Evolutionary conservation across 2,888 invertebrate species (phyloP).

Genomic region (Uropetala carovei): DNA sequence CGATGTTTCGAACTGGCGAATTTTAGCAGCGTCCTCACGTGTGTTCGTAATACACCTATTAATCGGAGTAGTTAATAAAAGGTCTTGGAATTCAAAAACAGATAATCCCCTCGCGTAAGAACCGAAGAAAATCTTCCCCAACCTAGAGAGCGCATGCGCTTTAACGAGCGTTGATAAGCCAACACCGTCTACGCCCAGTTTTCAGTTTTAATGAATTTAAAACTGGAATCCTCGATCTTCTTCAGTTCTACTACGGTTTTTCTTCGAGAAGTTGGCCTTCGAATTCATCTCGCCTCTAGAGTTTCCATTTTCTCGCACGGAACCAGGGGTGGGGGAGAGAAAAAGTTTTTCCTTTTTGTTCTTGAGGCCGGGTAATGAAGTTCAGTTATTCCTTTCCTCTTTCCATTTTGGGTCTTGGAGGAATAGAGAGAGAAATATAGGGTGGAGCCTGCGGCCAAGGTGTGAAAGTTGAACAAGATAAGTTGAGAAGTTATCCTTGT

Average conservation of each 20-base stretch:
- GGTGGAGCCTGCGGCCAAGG: neutral
- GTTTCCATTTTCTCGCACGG: neutral
- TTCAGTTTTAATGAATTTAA: neutral
- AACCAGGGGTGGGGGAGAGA: neutral
- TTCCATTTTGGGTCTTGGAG: neutral
- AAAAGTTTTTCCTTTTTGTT: conserved; percentile 19
- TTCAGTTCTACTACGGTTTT: neutral
- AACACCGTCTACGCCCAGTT: neutral
- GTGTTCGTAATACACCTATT: too few relatives aligned
- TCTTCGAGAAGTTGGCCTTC: neutral
- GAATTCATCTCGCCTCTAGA: neutral
- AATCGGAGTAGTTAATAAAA: too few relatives aligned
- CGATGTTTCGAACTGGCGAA: too few relatives aligned
- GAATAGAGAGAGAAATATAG: neutral
- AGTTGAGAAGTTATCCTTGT: conserved; percentile 26
- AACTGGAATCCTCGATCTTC: neutral
- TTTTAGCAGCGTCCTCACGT: too few relatives aligned
- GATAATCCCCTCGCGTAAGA: too few relatives aligned
- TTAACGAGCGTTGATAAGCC: neutral
- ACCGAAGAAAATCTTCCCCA: too few relatives aligned
- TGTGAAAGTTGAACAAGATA: conserved; percentile 27
- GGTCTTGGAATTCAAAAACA: too few relatives aligned
- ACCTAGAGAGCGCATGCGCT: too few relatives aligned
- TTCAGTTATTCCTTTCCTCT: neutral
- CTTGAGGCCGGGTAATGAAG: neutral